A percentile compares a stretch with the other conserved stretches of the same genome.
Evolutionary conservation across 1,140 invertebrate species (phyloP).

Genomic region (Hycleus cichorii): DNA sequence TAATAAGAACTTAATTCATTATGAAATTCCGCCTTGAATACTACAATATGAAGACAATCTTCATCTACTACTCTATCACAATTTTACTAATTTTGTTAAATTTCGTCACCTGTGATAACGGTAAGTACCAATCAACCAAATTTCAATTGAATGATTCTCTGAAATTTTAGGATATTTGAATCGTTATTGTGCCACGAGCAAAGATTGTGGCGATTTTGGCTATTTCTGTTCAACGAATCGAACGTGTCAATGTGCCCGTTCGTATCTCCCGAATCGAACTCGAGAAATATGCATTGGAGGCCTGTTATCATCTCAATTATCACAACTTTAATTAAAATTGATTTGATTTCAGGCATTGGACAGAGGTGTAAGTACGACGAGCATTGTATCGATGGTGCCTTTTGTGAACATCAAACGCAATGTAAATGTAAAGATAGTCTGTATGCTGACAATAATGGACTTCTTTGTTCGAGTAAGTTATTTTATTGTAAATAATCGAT

Average conservation of each 20-base stretch:
- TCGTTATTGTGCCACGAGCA: slow-evolving; percentile 8
- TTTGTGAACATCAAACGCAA: slow-evolving; percentile 27
- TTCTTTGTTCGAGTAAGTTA: slow-evolving; percentile 27
- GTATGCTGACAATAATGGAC: slow-evolving; percentile 17
- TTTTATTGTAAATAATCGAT: not conserved
- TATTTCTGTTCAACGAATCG: slow-evolving; percentile 30
- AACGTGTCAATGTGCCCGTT: slow-evolving; percentile 27
- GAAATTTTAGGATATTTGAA: not conserved
- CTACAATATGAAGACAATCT: too few species aligned
- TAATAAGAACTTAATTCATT: too few species aligned
- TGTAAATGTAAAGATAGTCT: slow-evolving; percentile 33
- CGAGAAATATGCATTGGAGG: slow-evolving; percentile 30
- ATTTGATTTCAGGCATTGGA: slow-evolving; percentile 23
- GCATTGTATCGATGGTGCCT: slow-evolving; percentile 33
- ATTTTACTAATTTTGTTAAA: too few species aligned
- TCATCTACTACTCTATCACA: too few species aligned
- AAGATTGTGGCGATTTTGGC: slow-evolving; percentile 29
- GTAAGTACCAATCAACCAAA: too few species aligned
- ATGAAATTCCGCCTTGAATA: too few species aligned
- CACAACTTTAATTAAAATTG: not conserved
- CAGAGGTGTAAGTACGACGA: slow-evolving; percentile 32
- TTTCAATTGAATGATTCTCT: too few species aligned
- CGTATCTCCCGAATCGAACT: slow-evolving; percentile 22
- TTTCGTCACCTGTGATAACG: too few species aligned
- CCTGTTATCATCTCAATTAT: slow-evolving; percentile 10